These are phyloP conservation scores for Ophion costatus DNA, from an alignment of 2,888 invertebrate genomes.

Conservation along the genomic window DNA sequence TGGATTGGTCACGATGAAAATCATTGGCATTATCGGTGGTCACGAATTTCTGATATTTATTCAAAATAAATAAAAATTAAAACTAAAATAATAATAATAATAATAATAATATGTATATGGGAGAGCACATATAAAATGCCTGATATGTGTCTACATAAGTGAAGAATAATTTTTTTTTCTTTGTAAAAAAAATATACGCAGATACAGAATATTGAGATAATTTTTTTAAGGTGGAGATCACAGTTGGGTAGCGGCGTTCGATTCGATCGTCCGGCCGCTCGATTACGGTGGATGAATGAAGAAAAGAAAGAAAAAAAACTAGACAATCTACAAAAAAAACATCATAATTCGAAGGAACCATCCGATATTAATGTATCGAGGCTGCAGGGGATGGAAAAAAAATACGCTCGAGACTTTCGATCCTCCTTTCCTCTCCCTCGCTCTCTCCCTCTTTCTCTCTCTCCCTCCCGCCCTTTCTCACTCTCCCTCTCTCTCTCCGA, in stretches of 20 bases:
- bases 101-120: too few relatives aligned
- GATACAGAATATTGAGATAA: conserved; percentile 1
- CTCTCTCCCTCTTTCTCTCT: neutral
- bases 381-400: conserved; percentile 8
- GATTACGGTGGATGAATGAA: conserved; percentile 52
- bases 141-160: neutral
- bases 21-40: conserved; percentile 9
- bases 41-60: neutral
- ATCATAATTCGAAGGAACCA: conserved; percentile 72
- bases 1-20: conserved; percentile 19
- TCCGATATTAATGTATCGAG: conserved; percentile 72
- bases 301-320: neutral
- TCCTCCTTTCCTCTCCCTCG: conserved; percentile 31
- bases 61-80: too few relatives aligned
- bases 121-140: neutral
- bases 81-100: too few relatives aligned
- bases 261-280: conserved; percentile 59
- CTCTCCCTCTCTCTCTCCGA: neutral
- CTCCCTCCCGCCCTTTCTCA: conserved; percentile 13
- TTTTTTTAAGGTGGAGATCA: conserved; percentile 11
- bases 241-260: conserved; percentile 72
- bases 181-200: neutral
- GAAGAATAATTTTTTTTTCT: conserved; percentile 6
- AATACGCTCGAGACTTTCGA: conserved; percentile 36
- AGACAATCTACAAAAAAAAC: conserved; percentile 64